A percentile compares a stretch with the other conserved stretches of the same genome.
Evolutionary conservation across 2,113 vertebrate species (phyloP).

Genomic region (Atherinomorus stipes): DNA sequence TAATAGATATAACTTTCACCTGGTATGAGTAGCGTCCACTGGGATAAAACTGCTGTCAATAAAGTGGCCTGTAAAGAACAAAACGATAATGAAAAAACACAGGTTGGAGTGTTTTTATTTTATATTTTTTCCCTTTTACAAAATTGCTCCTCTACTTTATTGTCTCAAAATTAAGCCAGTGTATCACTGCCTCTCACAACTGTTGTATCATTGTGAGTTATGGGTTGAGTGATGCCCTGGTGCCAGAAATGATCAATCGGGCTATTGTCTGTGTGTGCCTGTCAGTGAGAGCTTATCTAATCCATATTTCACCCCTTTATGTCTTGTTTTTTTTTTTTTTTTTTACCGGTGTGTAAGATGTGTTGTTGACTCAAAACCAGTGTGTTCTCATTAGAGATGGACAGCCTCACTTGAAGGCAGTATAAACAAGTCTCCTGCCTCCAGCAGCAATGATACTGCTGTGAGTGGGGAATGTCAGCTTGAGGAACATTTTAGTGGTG

Average conservation of each 20-base stretch:
- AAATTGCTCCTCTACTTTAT: slow-evolving; percentile 69
- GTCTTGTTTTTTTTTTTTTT: slow-evolving; percentile 16
- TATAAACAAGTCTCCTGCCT: slow-evolving; percentile 60
- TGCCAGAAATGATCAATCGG: slow-evolving; percentile 63
- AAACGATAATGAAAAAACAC: slow-evolving; percentile 62
- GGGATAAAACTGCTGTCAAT: slow-evolving; percentile 55
- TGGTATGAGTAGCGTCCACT: slow-evolving; percentile 44
- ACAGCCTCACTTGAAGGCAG: slow-evolving; percentile 38
- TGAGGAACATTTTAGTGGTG: slow-evolving; percentile 63
- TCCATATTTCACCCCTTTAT: slow-evolving; percentile 45
- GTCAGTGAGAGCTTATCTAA: slow-evolving; percentile 42
- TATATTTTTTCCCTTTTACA: slow-evolving; percentile 32
- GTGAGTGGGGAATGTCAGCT: slow-evolving; percentile 72
- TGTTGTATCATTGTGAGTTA: slow-evolving; percentile 63
- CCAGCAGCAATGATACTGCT: slow-evolving; percentile 53
- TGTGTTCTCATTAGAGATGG: slow-evolving; percentile 59
- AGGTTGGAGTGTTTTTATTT: slow-evolving; percentile 10
- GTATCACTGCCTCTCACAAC: slow-evolving; percentile 65
- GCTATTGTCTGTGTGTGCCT: slow-evolving; percentile 42
- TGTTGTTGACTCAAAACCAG: slow-evolving; percentile 65
- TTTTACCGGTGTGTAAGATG: slow-evolving; percentile 39
- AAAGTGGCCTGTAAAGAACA: slow-evolving; percentile 51
- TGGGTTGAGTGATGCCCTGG: slow-evolving; percentile 57
- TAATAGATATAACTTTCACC: slow-evolving; percentile 46
- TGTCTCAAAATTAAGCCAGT: slow-evolving; percentile 73